Evolutionary conservation across 2,888 invertebrate species (phyloP).

Genomic region (Alcis repandata): DNA sequence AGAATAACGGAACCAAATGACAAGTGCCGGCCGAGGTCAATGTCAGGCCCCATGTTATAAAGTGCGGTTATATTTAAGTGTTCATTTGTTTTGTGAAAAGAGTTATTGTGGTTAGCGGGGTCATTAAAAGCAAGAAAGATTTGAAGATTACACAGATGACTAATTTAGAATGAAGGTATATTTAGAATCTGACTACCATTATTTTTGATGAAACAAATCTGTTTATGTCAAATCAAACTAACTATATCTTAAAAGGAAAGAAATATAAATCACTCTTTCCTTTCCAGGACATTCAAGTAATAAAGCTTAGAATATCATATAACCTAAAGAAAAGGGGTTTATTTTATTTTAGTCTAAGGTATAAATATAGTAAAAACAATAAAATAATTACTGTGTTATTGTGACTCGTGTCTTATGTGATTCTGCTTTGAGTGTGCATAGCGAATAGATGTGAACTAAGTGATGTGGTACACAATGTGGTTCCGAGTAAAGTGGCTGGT

Average conservation of each 20-base stretch:
- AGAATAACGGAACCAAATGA: constrained; percentile 9
- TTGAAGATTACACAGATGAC: background rate
- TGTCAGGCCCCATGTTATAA: background rate
- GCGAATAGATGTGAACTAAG: constrained; percentile 2
- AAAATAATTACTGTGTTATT: too few relatives aligned
- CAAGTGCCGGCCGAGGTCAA: constrained; percentile 20
- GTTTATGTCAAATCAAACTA: too few relatives aligned
- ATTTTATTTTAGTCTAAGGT: too few relatives aligned
- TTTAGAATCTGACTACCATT: too few relatives aligned
- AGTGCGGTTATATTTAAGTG: background rate
- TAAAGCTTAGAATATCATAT: background rate
- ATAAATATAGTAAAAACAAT: too few relatives aligned
- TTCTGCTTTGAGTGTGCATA: background rate
- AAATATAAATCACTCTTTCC: background rate
- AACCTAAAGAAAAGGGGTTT: too few relatives aligned
- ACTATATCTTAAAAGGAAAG: background rate
- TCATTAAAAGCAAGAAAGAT: background rate
- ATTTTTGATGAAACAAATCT: too few relatives aligned
- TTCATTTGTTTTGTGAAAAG: background rate
- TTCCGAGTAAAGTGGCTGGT: constrained; percentile 63
- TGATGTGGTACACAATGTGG: constrained; percentile 41
- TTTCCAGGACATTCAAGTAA: background rate
- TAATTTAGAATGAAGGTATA: too few relatives aligned
- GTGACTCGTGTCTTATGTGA: background rate
- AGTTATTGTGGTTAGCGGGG: background rate